Conservation (phyloP, 1,140 invertebrate species). For the Ruditapes philippinarum region DNA sequence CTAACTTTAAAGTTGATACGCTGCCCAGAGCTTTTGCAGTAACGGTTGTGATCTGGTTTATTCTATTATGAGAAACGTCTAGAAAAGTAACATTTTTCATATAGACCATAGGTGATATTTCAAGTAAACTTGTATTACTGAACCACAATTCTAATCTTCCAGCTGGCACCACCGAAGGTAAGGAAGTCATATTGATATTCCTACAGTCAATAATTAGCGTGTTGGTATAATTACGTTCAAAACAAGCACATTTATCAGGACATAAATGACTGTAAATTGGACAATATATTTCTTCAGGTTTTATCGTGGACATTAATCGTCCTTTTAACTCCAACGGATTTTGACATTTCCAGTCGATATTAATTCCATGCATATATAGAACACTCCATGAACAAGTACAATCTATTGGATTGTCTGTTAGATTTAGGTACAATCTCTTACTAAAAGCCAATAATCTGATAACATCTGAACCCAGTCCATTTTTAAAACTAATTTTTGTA, state of each 20-base stretch:
- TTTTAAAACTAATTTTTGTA: not conserved
- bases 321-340: not conserved
- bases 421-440: not conserved
- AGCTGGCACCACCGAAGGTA: not conserved
- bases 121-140: not conserved
- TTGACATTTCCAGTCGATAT: not conserved
- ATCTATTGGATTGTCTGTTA: not conserved
- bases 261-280: not conserved
- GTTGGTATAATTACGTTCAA: not conserved
- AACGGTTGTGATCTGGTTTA: not conserved
- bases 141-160: not conserved
- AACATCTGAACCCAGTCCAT: not conserved
- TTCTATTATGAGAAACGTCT: not conserved
- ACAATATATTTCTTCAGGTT: not conserved
- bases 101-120: not conserved
- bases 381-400: not conserved
- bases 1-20: not conserved
- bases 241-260: not conserved
- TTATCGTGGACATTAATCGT: not conserved
- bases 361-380: too few species aligned
- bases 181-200: not conserved
- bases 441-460: not conserved
- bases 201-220: not conserved
- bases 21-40: not conserved
- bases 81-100: not conserved